Conservation (phyloP, 1,140 invertebrate species). For the Aphaenogaster ashmeadi region DNA sequence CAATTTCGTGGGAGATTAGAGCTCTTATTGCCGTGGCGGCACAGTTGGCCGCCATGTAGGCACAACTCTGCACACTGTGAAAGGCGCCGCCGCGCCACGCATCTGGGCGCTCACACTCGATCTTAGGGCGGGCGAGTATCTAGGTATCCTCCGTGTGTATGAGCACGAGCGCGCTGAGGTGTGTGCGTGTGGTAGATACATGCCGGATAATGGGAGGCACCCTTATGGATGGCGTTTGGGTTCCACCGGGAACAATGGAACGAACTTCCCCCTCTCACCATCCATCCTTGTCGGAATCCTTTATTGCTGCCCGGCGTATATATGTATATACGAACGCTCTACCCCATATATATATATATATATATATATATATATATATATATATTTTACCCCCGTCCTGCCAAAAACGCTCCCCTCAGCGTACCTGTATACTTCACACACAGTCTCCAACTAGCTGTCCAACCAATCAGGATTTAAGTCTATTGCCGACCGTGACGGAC, state of each 20-base stretch:
- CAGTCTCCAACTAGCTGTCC: slow-evolving; percentile 78
- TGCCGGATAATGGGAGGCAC: slow-evolving; percentile 83
- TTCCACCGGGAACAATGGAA: slow-evolving; percentile 84
- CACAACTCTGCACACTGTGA: slow-evolving; percentile 69
- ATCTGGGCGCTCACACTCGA: slow-evolving; percentile 65
- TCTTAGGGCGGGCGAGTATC: slow-evolving; percentile 50
- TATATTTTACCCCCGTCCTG: slow-evolving; percentile 56
- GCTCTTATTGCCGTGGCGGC: slow-evolving; percentile 74
- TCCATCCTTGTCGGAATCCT: slow-evolving; percentile 85
- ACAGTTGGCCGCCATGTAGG: slow-evolving; percentile 70
- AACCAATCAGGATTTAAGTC: slow-evolving; percentile 85
- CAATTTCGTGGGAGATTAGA: slow-evolving; percentile 82
- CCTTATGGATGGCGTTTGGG: slow-evolving; percentile 83
- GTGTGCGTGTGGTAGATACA: slow-evolving; percentile 77
- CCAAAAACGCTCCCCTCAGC: slow-evolving; percentile 14
- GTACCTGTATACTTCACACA: slow-evolving; percentile 50
- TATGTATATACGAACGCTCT: slow-evolving; percentile 60
- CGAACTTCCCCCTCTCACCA: slow-evolving; percentile 74
- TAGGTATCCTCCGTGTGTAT: not conserved
- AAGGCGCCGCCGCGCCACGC: slow-evolving; percentile 72
- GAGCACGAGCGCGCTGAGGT: slow-evolving; percentile 18
- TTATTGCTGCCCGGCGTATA: slow-evolving; percentile 82
- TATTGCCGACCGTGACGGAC: slow-evolving; percentile 81
- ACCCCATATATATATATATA: slow-evolving; percentile 45
- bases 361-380: slow-evolving; percentile 20